These are phyloP conservation scores for Picathartes gymnocephalus DNA, from an alignment of 2,113 vertebrate genomes.

Conservation along the genomic window DNA sequence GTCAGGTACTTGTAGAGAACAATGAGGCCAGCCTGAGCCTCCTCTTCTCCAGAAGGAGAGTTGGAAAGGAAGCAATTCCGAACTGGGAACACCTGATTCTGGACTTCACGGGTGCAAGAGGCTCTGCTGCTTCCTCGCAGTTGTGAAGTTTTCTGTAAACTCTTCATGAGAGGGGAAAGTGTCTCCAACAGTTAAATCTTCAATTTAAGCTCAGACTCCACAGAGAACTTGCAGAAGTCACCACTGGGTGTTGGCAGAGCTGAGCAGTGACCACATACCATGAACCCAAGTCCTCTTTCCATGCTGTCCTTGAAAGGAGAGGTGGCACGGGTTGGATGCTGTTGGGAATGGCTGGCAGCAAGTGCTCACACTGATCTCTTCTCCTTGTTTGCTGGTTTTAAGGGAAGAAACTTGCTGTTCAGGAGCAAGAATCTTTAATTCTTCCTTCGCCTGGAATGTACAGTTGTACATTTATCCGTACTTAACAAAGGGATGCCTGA, in stretches of 20 bases:
- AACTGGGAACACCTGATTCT: not conserved
- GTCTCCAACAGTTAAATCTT: not conserved
- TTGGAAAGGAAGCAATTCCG: not conserved
- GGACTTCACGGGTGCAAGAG: not conserved
- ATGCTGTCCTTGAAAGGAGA: not conserved
- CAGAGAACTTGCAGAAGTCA: not conserved
- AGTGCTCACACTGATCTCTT: not conserved
- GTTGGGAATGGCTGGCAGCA: not conserved
- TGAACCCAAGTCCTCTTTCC: not conserved
- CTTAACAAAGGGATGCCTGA: not conserved
- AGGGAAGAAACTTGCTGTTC: not conserved
- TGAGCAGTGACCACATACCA: not conserved
- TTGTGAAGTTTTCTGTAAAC: not conserved
- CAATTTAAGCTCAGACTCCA: not conserved
- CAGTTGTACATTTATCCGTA: not conserved
- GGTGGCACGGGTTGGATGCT: accelerated
- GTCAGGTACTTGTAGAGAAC: not conserved
- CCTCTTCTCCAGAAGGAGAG: not conserved
- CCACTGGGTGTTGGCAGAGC: not conserved
- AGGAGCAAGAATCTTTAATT: not conserved
- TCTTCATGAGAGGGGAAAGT: accelerated
- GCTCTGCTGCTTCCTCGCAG: not conserved
- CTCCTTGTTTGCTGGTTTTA: not conserved
- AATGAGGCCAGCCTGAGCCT: accelerated
- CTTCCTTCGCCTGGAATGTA: not conserved